Percentiles rank a stretch among this genome's conserved stretches.
Evolutionary conservation across 30 jellyfish, hydroid and myxozoan genomes (phyloP).

Genomic region (Pelagia noctiluca): DNA sequence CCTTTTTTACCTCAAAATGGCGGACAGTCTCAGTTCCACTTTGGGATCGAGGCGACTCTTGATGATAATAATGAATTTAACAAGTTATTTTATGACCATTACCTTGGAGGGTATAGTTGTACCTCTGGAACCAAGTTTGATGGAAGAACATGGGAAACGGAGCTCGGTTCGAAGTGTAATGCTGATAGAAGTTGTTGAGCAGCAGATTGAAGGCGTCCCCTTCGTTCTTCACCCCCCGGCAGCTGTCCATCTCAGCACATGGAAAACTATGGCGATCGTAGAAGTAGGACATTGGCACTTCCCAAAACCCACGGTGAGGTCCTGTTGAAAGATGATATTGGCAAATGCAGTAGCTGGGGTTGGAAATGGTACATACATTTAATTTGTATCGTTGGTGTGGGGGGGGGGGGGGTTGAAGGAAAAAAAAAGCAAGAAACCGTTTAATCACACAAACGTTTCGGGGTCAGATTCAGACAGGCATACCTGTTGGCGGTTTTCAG

Average conservation of each 20-base stretch:
- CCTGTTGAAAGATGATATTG: no score
- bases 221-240: not conserved
- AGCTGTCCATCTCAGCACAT: not conserved
- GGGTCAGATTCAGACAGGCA: no score
- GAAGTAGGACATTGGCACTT: not conserved
- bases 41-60: not conserved
- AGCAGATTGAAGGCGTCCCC: not conserved
- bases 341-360: no score
- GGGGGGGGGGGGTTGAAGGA: no score
- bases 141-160: not conserved
- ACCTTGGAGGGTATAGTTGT: not conserved
- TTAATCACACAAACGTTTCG: no score
- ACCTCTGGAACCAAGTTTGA: not conserved
- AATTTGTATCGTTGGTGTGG: no score
- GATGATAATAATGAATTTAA: not conserved
- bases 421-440: no score
- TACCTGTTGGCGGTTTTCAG: no score
- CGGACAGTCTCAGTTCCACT: not conserved
- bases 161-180: not conserved
- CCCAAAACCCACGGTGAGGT: not conserved
- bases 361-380: no score
- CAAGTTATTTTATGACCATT: not conserved
- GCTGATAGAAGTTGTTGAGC: slow-evolving; percentile 6
- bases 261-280: not conserved
- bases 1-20: not conserved